phyloP scores from a whole-genome alignment of 2,797 vertebrate genomes.

The Oreochromis mossambicus region DNA sequence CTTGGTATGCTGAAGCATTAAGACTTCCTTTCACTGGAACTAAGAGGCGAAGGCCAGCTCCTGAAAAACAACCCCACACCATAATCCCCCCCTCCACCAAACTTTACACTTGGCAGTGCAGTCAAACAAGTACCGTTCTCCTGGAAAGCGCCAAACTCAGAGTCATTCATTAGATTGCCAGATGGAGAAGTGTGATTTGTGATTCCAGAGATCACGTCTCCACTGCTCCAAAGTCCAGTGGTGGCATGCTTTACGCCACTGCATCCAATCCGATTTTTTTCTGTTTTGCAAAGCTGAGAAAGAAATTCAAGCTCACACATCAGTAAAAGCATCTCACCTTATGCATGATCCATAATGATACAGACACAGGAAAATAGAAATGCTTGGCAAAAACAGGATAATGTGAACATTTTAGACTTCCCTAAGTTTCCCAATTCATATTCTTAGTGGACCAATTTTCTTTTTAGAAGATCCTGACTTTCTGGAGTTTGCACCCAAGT shows the following conservation, averaged over 20 bases:
- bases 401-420: not conserved
- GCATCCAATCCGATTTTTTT: not conserved
- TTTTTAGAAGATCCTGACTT: not conserved
- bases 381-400: not conserved
- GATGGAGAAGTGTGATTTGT: not conserved
- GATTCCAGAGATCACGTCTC: not conserved
- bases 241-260: not conserved
- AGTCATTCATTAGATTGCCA: not conserved
- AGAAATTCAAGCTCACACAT: not conserved
- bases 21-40: not conserved
- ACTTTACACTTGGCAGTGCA: not conserved
- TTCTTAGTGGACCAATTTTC: not conserved
- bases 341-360: not conserved
- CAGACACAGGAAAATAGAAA: not conserved
- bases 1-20: accelerated
- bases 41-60: accelerated
- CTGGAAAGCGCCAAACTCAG: not conserved
- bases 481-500: not conserved
- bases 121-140: not conserved
- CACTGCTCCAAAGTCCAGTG: not conserved
- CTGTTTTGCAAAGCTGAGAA: not conserved
- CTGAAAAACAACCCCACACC: not conserved
- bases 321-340: not conserved
- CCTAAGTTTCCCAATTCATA: not conserved
- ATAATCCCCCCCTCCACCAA: not conserved